A percentile compares a stretch with the other conserved stretches of the same genome.
Evolutionary conservation across 2,113 vertebrate species (phyloP).

Genomic region (Syrrhaptes paradoxus): DNA sequence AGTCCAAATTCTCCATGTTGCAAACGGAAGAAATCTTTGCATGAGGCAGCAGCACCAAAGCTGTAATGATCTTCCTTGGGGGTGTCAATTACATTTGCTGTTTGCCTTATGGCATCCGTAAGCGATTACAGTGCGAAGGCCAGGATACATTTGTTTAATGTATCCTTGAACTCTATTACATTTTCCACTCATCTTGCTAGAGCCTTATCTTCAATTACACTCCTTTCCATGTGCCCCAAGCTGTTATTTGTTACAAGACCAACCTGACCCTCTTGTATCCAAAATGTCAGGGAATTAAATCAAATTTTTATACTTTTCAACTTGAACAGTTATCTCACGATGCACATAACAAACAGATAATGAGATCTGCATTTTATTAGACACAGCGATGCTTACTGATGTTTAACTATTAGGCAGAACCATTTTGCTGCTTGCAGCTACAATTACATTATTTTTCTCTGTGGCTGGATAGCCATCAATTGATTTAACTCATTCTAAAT

Average conservation of each 20-base stretch:
- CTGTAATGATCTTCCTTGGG: constrained; percentile 26
- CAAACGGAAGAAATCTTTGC: background rate
- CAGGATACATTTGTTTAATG: constrained; percentile 46
- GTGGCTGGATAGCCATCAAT: background rate
- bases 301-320: constrained; percentile 62
- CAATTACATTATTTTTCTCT: constrained; percentile 9
- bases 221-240: constrained; percentile 33
- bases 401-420: constrained; percentile 47
- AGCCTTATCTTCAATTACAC: constrained; percentile 63
- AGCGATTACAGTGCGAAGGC: constrained; percentile 32
- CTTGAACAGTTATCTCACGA: constrained; percentile 48
- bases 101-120: constrained; percentile 37
- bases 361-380: constrained; percentile 70
- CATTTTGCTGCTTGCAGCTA: constrained; percentile 5
- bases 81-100: constrained; percentile 41
- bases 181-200: constrained; percentile 42
- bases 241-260: constrained; percentile 22
- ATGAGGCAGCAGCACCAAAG: background rate
- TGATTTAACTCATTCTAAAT: constrained; percentile 13
- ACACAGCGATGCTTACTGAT: background rate
- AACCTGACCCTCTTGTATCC: constrained; percentile 41
- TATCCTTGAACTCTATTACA: constrained; percentile 36
- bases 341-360: constrained; percentile 68
- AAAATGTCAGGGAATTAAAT: constrained; percentile 59
- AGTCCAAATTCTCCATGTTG: background rate